Conservation (phyloP, 2,888 invertebrate genomes). For the Antheraea yamamai region DNA sequence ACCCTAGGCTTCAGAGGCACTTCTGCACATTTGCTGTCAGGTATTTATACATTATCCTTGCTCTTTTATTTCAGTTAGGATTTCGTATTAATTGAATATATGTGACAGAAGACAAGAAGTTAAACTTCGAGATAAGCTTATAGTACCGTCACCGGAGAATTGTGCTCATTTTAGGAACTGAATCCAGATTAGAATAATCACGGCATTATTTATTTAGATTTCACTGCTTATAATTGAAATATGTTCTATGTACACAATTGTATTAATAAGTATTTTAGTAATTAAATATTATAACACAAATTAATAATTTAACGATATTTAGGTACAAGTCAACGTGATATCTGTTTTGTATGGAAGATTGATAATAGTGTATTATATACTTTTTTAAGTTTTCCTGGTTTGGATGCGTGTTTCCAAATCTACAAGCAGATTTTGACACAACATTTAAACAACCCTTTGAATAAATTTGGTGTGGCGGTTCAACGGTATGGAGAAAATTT, state of each 20-base stretch:
- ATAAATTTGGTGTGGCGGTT: conserved; percentile 85
- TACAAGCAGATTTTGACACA: conserved; percentile 91
- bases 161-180: too few species aligned
- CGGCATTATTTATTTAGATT: too few species aligned
- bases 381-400: conserved; percentile 88
- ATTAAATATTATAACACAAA: too few species aligned
- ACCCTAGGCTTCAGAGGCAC: conserved; percentile 93
- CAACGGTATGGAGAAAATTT: conserved; percentile 83
- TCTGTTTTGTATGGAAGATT: too few species aligned
- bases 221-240: too few species aligned
- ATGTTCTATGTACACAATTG: too few species aligned
- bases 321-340: too few species aligned
- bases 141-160: neutral
- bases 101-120: neutral
- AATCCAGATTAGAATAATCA: too few species aligned
- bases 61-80: neutral
- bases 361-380: neutral
- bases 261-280: too few species aligned
- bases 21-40: conserved; percentile 93
- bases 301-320: too few species aligned
- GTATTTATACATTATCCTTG: conserved; percentile 55
- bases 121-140: neutral
- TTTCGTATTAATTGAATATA: neutral
- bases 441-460: conserved; percentile 84
- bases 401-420: conserved; percentile 91